A percentile compares a stretch with the other conserved stretches of the same genome.
These are phyloP conservation scores for Barnardius zonarius DNA, from an alignment of 2,113 vertebrate genomes.

Conservation along the genomic window DNA sequence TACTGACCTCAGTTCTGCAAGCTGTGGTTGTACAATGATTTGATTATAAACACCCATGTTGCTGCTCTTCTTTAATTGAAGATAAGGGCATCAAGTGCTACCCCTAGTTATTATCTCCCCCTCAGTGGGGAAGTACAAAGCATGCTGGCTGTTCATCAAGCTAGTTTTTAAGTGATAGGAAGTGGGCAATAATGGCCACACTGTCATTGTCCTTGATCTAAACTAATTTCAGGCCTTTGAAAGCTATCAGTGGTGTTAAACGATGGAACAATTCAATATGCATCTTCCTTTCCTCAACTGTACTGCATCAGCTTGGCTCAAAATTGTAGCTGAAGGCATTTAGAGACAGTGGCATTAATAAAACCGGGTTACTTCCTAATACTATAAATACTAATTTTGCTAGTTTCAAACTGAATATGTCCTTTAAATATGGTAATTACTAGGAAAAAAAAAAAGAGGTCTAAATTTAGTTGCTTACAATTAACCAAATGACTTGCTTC, in stretches of 20 bases:
- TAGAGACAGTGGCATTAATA: neutral
- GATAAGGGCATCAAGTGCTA: neutral
- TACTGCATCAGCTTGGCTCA: neutral
- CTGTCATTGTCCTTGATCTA: neutral
- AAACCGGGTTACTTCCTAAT: neutral
- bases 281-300: neutral
- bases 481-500: neutral
- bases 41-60: neutral
- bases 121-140: neutral
- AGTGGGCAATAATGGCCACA: neutral
- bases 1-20: neutral
- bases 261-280: neutral
- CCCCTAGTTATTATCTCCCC: neutral
- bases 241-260: neutral
- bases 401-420: neutral
- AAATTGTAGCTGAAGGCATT: neutral
- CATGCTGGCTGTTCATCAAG: neutral
- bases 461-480: neutral
- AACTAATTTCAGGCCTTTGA: neutral
- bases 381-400: neutral
- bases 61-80: neutral
- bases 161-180: neutral
- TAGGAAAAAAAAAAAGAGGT: constrained; percentile 20
- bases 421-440: constrained; percentile 14
- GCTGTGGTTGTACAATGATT: neutral